Evolutionary conservation across 35 echinoderm and acorn worm species (phyloP), one percentile per base, ranked within the genome.

Genomic region (Hemicentrotus pulcherrimus): DNA sequence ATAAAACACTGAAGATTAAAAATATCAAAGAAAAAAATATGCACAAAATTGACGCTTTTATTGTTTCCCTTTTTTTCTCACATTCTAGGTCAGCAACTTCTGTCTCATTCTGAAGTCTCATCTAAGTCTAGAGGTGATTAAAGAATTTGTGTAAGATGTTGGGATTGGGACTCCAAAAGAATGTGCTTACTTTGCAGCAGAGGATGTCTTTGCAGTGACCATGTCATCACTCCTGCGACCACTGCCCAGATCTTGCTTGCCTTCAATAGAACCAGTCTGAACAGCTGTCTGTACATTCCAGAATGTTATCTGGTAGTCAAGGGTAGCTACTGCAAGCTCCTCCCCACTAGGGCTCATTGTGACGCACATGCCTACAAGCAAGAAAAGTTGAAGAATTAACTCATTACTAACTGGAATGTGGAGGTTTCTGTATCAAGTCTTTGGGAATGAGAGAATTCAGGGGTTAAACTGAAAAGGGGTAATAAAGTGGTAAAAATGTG

Each of bases 281-380:
- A 94, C 58, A 14, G 96, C 96, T 31, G 86, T 98, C 33, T 96
- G 94, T 8, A 99, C 94, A 96, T 99, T 94, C 97, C 97, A 98
- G 71, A 99, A 99, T 47, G 97, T 97, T 22, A 99, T 97, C 96
- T 99, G 98, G 88, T 95, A 97, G 47, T 99, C 97, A 46, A 99
- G 87, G 3, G 97, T 97, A 19, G 97, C 97, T n/a, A 99, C 96
- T 5, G 98, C 97, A 11, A 99, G 59, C 70, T 99, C 94, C 47
- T 97, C 86, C 48, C 98, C 97, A 95, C 97, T 96, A 19, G 98
- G 98, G 46, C 98, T 96, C 46, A 98, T 97, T 8, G 96, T 88
- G 32, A 98, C 97, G 45, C 86, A 91, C 59, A 99, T 94, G 15
- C 89, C 98, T 99, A 47, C 50, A 86, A 47, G 31, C 86, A 86